A percentile compares a stretch with the other conserved stretches of the same genome.
Conservation (phyloP, 2,888 invertebrate species). For the Caenorhabditis afra region DNA sequence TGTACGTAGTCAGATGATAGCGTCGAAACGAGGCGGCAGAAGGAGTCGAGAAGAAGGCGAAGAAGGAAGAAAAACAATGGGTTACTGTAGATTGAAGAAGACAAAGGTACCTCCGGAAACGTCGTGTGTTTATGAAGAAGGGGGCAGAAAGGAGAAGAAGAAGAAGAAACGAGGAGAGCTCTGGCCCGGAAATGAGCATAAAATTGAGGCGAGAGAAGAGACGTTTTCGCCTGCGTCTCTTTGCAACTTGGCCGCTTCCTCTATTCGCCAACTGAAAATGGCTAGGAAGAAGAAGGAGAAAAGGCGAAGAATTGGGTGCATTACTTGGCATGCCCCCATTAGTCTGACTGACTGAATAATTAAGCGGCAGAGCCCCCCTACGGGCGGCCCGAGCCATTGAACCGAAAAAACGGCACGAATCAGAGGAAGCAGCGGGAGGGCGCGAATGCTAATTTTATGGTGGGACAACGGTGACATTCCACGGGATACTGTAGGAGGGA, state of each 20-base stretch:
- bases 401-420: constrained; percentile 40
- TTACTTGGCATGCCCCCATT: constrained; percentile 50
- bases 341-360: constrained; percentile 54
- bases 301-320: constrained; percentile 47
- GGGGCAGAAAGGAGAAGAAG: constrained; percentile 17
- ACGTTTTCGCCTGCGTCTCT: constrained; percentile 12
- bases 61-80: neutral
- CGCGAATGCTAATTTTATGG: constrained; percentile 28
- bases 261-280: constrained; percentile 5
- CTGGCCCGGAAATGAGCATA: constrained; percentile 28
- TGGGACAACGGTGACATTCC: too few species aligned
- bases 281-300: constrained; percentile 22
- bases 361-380: constrained; percentile 10
- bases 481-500: too few species aligned
- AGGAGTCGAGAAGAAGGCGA: neutral
- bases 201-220: constrained; percentile 13
- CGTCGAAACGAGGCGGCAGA: neutral
- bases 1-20: constrained; percentile 52
- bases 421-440: constrained; percentile 5
- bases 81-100: constrained; percentile 1
- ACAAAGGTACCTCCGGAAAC: constrained; percentile 31
- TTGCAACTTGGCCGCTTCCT: neutral
- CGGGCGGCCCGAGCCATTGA: constrained; percentile 28
- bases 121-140: constrained; percentile 34
- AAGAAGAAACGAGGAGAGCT: constrained; percentile 7